Evolutionary conservation across 2,797 vertebrate genomes (phyloP), one percentile per base, ranked within the genome.

Genomic region (Gymnodraco acuticeps): DNA sequence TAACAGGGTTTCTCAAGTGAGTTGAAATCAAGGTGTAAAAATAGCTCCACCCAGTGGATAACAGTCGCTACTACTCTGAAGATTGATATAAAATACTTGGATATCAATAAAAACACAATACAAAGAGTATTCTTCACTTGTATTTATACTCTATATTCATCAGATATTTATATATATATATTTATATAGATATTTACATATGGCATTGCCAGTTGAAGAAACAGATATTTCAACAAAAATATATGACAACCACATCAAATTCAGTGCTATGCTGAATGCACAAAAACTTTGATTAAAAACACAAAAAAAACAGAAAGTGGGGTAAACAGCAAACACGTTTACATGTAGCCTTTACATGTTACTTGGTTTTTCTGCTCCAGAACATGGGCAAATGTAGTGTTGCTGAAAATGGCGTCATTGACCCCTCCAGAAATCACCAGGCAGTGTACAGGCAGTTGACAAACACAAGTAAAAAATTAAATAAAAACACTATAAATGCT

Each of bases 121-220:
- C 48, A 70, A 33, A 56, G 3, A 48, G 17, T 46, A 41, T 38
- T 84, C 23, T 76, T 85, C 70, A 83, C 48, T 72, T 86, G 69
- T 78, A 89, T 94, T 88, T 83, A 89, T 92, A 94, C 79, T 84
- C 89, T 91, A 90, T 91, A 65, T 92, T 74, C 88, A 88, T 91
- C 84, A 79, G 76, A 88, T 89, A 86, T 90, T 80, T 85, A 89
- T 85, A 91, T 86, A 88, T 86, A 81, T 94, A 78, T 90, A 82
- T 93, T 73, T 94, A 89, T 93, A 95, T 80, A 89, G 78, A 54
- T 94, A 93, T 93, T 88, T 93, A 94, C 94, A 95, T 41, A 65
- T 78, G 89, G 87, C 91, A 89, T 72, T 87, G 90, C 90, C 90
- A 91, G 83, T 86, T 87, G 81, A 92, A 89, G 84, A 91, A 91